Conservation (phyloP, 2,113 vertebrate species). For the Philantomba maxwellii region DNA sequence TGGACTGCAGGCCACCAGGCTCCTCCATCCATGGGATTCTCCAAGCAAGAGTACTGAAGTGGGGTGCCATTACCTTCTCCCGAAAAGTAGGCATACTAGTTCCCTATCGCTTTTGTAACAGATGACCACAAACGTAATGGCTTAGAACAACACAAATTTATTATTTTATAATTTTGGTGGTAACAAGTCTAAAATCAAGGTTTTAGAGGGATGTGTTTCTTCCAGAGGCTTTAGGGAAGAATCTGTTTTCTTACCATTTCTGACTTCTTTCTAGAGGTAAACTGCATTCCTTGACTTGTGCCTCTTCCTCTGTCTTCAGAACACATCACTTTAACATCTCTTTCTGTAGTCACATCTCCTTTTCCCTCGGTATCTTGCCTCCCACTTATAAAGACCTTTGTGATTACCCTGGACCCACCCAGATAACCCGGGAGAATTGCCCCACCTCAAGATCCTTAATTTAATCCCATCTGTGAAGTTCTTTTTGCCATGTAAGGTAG, state of each 20-base stretch:
- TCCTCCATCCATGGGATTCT: background rate
- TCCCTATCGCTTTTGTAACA: background rate
- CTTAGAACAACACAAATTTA: background rate
- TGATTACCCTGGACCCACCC: background rate
- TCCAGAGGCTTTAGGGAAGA: background rate
- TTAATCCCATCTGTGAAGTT: background rate
- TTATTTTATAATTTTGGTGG: background rate
- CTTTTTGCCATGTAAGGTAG: background rate
- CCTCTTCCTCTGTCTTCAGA: background rate
- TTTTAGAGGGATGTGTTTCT: background rate
- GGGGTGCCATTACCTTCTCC: background rate
- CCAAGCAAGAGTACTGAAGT: background rate
- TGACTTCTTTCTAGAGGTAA: background rate
- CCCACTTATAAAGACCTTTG: background rate
- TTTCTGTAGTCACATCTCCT: background rate
- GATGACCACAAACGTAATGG: background rate
- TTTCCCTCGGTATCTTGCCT: background rate
- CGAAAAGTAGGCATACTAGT: background rate
- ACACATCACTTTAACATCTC: background rate
- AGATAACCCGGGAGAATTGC: background rate
- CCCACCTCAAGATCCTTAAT: background rate
- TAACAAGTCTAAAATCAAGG: background rate
- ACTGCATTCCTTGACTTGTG: background rate
- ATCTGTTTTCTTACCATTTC: background rate
- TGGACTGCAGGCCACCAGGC: background rate